Evolutionary conservation across 2,113 vertebrate species (phyloP), one percentile per base, ranked within the genome.

Genomic region (pig (Sus scrofa)): DNA sequence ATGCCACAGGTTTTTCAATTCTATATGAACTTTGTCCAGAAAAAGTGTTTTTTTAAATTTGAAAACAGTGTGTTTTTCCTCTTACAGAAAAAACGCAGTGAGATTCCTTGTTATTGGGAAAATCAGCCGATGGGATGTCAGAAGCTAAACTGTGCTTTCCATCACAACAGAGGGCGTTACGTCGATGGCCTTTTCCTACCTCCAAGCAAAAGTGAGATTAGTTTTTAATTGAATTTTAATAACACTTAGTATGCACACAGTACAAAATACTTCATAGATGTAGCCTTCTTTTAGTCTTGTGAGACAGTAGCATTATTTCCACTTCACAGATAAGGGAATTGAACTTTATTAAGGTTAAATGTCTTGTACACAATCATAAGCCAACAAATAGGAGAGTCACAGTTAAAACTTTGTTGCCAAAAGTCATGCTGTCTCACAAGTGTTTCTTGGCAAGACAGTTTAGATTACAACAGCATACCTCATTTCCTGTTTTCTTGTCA

Each of bases 51-150:
- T 91, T 95, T 91, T n/a, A n/a, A n/a, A 63, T 60, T 94, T 96
- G 14, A 85, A 95, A 86, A 78, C 26, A 85, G 37, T 79, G 12
- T 84, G 0, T 92, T 96, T 97, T 58, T 93, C 54, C 54, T 95
- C 18, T 58, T 89, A 95, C 98, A 99, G 99, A 99, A 99, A 97
- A 99, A 99, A 56, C 97, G 99, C 15, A 99, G 99, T 93, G 99
- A 99, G 97, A 99, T 99, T 6, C 98, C 99, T 2, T 99, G 99
- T 92, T 99, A 99, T 52, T 99, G 99, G 99, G 99, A 99, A 98
- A 99, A 99, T n/a, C 99, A 99, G 65, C 98, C 99, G 0, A 97
- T 98, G 0, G 99, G 99, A 74, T 99, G 99, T 98, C 99, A 99
- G 95, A 99, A 99, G 97, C 96, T 98, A 86, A 99, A 99, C 97